Evolutionary conservation across 2,888 invertebrate species (phyloP), one percentile per base, ranked within the genome.

Genomic region (Piscicola geometra): DNA sequence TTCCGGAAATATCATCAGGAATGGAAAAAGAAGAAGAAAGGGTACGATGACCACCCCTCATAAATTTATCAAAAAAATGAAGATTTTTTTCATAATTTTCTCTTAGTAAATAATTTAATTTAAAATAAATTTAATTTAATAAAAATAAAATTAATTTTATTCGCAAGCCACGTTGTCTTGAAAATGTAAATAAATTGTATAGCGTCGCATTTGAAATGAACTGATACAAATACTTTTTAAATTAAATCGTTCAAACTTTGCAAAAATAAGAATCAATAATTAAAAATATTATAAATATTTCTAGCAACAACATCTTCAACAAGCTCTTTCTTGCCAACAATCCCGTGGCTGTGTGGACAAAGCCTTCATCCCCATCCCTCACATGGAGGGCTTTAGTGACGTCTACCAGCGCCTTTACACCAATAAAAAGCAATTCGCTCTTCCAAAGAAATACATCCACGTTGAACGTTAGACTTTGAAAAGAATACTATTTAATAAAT

Each of bases 11-110:
- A 96, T 98, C 98, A 84, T 96, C 97, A 88, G 99, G 99, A 88
- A 99, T 99, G 99, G 97, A 99, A 90, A 99, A 99, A 90, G 98
- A 99, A 90, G 99, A 99, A 89, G 99, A 99, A 92, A 93, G 95
- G 90, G 98, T 99, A 90, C 92, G 94, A 92, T 41, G 72, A 67
- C 50, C 67, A 52, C 47, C 77, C 64, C 78, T 47, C 33, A 56
- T 52, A 15, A n/a, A 32, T 60, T 67, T 75, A 75, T 56, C 5
- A 21, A 3, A 25, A 15, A 56, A 56, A 56, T 28, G 68, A 30
- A 15, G 15, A 33, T 68, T 68, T 30, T 68, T 64, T 64, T 64
- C 15, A 12, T 12, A 64, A 64, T 64, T 64, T 64, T n/a, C 9
- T 25, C n/a, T 64, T 25, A 3, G 60, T 25, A 56, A 56, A 56